These are phyloP conservation scores for Neocrepidodera transversa DNA, from an alignment of 2,888 invertebrate genomes.

Conservation along the genomic window DNA sequence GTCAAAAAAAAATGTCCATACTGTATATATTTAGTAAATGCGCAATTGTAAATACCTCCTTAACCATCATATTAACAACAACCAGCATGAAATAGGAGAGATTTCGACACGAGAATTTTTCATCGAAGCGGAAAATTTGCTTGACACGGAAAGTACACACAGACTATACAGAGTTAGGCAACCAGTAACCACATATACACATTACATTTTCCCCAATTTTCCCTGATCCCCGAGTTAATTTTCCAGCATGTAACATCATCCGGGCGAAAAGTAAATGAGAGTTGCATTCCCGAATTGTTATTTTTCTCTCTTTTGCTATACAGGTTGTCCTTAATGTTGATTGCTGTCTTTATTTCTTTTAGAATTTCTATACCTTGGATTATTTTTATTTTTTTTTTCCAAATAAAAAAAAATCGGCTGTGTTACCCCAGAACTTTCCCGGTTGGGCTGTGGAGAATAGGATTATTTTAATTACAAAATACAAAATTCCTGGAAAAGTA, in stretches of 20 bases:
- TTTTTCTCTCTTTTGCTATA: slow-evolving; percentile 27
- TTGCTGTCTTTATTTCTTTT: neutral
- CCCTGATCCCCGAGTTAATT: slow-evolving; percentile 53
- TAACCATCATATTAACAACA: neutral
- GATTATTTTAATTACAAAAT: too few species aligned
- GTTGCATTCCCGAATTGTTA: slow-evolving; percentile 48
- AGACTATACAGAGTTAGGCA: slow-evolving; percentile 5
- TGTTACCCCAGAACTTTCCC: too few species aligned
- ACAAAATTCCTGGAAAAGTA: too few species aligned
- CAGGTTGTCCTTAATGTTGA: neutral
- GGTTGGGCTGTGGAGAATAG: too few species aligned
- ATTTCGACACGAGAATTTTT: slow-evolving; percentile 41
- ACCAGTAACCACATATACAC: slow-evolving; percentile 19
- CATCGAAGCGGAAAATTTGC: slow-evolving; percentile 56
- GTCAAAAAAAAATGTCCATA: too few species aligned
- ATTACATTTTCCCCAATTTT: slow-evolving; percentile 21
- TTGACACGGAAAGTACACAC: slow-evolving; percentile 46
- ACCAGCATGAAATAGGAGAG: slow-evolving; percentile 21
- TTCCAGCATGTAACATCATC: slow-evolving; percentile 54
- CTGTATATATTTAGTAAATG: too few species aligned
- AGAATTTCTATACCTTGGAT: too few species aligned
- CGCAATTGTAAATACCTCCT: neutral
- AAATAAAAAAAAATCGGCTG: too few species aligned
- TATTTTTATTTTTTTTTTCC: too few species aligned
- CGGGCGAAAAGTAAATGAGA: slow-evolving; percentile 48